phyloP scores from a whole-genome alignment of 2,113 vertebrate species.

The Oncorhynchus keta region DNA sequence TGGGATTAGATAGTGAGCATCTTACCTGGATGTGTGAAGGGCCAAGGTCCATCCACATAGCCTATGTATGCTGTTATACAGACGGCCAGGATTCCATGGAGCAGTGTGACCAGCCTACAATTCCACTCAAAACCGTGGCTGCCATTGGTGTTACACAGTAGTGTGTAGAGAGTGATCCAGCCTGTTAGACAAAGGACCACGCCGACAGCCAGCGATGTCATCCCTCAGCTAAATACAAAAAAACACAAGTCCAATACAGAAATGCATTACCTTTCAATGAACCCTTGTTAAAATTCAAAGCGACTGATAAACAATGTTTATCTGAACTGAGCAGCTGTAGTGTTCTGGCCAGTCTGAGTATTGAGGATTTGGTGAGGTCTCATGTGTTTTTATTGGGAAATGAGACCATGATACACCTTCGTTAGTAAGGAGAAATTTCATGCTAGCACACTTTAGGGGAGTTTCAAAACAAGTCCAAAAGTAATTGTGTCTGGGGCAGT shows the following conservation, averaged over 20 bases:
- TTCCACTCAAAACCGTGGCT: slow-evolving; percentile 86
- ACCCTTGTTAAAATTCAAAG: slow-evolving; percentile 55
- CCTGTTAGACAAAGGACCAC: slow-evolving; percentile 80
- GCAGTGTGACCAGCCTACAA: slow-evolving; percentile 90
- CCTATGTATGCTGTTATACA: slow-evolving; percentile 89
- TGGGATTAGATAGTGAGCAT: background rate
- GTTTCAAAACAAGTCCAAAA: slow-evolving; percentile 63
- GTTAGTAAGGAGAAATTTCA: slow-evolving; percentile 33
- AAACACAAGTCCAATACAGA: background rate
- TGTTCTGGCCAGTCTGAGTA: slow-evolving; percentile 19
- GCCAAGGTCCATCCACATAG: slow-evolving; percentile 95
- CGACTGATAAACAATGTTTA: slow-evolving; percentile 49
- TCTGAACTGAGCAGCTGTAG: background rate
- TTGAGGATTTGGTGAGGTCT: slow-evolving; percentile 58
- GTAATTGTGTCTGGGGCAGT: slow-evolving; percentile 9
- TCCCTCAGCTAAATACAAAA: slow-evolving; percentile 59
- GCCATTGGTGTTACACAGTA: slow-evolving; percentile 80
- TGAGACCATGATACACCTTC: slow-evolving; percentile 54
- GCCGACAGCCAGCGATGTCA: slow-evolving; percentile 78
- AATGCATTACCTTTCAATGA: slow-evolving; percentile 46
- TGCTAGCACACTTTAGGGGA: slow-evolving; percentile 15
- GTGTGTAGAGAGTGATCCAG: slow-evolving; percentile 85
- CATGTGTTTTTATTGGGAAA: slow-evolving; percentile 63
- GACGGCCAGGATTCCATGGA: slow-evolving; percentile 88
- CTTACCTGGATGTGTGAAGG: slow-evolving; percentile 89